phyloP scores from a whole-genome alignment of 2,797 vertebrate genomes.

The Pagetopsis macropterus region DNA sequence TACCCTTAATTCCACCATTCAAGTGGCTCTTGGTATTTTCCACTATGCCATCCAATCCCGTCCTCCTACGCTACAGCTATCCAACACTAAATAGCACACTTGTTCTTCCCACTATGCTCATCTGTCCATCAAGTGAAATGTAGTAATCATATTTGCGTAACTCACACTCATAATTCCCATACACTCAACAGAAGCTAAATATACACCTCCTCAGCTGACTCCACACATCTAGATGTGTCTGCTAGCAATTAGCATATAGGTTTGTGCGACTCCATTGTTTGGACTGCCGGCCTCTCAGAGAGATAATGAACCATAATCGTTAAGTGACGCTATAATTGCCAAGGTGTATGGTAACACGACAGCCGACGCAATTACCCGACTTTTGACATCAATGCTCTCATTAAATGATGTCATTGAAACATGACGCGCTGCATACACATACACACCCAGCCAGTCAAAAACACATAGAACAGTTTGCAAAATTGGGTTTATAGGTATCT shows the following conservation, averaged over 20 bases:
- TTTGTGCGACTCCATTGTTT: conserved; percentile 78
- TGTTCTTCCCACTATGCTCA: conserved; percentile 68
- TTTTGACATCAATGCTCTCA: conserved; percentile 79
- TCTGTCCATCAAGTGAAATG: conserved; percentile 69
- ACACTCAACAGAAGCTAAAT: conserved; percentile 70
- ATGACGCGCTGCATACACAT: conserved; percentile 52
- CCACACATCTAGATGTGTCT: conserved; percentile 71
- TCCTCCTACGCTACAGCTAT: conserved; percentile 34
- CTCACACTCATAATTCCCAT: conserved; percentile 61
- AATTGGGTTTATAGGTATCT: conserved; percentile 9
- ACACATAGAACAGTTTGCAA: neutral
- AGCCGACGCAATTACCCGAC: conserved; percentile 75
- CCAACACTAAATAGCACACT: conserved; percentile 51
- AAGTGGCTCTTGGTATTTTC: conserved; percentile 60
- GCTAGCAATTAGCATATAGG: conserved; percentile 77
- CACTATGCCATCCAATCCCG: conserved; percentile 53
- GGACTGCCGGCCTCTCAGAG: conserved; percentile 67
- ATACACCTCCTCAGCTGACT: conserved; percentile 57
- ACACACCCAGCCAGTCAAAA: conserved; percentile 25
- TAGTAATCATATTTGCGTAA: conserved; percentile 74
- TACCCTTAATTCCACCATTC: conserved; percentile 54
- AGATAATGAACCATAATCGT: conserved; percentile 81
- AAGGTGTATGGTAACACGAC: conserved; percentile 78
- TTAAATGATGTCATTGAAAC: conserved; percentile 80
- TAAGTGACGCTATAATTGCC: conserved; percentile 79